Conservation (phyloP, 2,888 invertebrate species). For the Cartodere bifasciata region DNA sequence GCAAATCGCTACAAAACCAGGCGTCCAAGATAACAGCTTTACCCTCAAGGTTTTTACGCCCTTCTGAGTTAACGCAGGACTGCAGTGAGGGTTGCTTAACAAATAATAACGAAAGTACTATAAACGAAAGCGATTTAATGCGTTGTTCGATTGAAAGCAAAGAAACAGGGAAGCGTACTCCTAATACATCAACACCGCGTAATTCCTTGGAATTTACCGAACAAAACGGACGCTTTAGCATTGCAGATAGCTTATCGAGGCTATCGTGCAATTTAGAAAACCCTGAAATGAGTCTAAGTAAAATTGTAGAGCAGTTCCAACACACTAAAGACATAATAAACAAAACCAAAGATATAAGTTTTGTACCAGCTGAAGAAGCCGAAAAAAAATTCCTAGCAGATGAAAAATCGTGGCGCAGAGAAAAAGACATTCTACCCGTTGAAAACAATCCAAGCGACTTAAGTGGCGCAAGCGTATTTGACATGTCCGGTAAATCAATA, state of each 20-base stretch:
- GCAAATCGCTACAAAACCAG: slow-evolving; percentile 18
- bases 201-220: slow-evolving; percentile 14
- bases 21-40: slow-evolving; percentile 18
- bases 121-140: slow-evolving; percentile 28
- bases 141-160: slow-evolving; percentile 12
- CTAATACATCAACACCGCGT: slow-evolving; percentile 25
- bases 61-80: slow-evolving; percentile 12
- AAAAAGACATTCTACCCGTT: slow-evolving; percentile 22
- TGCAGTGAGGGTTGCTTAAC: slow-evolving; percentile 8
- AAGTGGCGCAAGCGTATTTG: background rate
- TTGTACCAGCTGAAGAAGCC: slow-evolving; percentile 30
- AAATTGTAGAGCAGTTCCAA: slow-evolving; percentile 20
- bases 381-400: slow-evolving; percentile 32
- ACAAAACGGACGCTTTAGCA: background rate
- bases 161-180: slow-evolving; percentile 4
- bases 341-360: slow-evolving; percentile 12
- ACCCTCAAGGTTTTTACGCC: slow-evolving; percentile 23
- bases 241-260: background rate
- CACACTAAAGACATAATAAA: slow-evolving; percentile 14
- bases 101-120: slow-evolving; percentile 21
- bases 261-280: slow-evolving; percentile 16
- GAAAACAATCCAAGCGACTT: slow-evolving; percentile 11
- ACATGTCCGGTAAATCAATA: slow-evolving; percentile 26
- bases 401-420: slow-evolving; percentile 33
- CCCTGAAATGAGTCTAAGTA: slow-evolving; percentile 21